A percentile compares a stretch with the other conserved stretches of the same genome.
Evolutionary conservation across 2,888 invertebrate species (phyloP).

Genomic region (Chalcosyrphus nemorum): DNA sequence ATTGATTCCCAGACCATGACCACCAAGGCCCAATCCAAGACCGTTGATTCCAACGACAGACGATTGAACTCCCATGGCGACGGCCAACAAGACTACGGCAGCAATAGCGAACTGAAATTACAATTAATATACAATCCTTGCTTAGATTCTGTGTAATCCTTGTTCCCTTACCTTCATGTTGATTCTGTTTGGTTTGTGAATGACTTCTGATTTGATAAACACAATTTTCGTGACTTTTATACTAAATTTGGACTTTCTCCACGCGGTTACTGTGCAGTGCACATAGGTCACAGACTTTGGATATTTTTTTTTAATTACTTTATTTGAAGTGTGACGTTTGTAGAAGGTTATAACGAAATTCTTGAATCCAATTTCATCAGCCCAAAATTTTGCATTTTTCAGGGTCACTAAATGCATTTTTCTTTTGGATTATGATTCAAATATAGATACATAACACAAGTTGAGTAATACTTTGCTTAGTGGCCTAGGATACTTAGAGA

Average conservation of each 20-base stretch:
- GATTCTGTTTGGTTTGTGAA: conserved; percentile 3
- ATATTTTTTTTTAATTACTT: not conserved
- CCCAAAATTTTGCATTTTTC: too few relatives aligned
- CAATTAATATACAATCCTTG: not conserved
- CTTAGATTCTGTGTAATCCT: not conserved
- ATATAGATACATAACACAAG: too few relatives aligned
- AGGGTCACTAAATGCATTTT: too few relatives aligned
- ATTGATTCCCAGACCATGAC: conserved; percentile 37
- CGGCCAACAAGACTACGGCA: conserved; percentile 78
- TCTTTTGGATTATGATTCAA: too few relatives aligned
- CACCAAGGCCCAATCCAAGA: conserved; percentile 3
- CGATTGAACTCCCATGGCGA: conserved; percentile 79
- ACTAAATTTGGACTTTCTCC: too few relatives aligned
- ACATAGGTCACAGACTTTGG: not conserved
- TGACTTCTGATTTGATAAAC: conserved; percentile 30
- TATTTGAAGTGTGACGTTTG: not conserved
- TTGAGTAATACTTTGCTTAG: too few relatives aligned
- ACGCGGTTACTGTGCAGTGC: not conserved
- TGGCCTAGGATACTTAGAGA: too few relatives aligned
- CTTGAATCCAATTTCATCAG: not conserved
- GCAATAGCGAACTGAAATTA: conserved; percentile 76
- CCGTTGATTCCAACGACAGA: conserved; percentile 75
- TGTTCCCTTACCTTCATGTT: conserved; percentile 62
- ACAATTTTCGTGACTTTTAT: conserved; percentile 47
- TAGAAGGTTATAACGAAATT: not conserved